Base-by-base conservation (phyloP, 2,113 vertebrate species). In the Geococcyx californianus region DNA sequence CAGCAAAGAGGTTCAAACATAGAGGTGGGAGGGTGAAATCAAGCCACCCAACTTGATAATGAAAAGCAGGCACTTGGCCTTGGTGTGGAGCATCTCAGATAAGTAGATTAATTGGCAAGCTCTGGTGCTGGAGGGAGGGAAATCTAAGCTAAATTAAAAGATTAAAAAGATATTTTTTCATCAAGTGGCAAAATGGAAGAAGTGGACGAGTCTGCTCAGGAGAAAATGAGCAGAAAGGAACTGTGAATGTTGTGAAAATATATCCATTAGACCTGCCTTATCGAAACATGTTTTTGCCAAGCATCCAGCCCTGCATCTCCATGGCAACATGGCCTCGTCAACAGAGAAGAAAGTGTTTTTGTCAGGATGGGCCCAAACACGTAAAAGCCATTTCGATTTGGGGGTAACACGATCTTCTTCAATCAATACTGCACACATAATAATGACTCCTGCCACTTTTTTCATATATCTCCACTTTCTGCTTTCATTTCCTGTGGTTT, bases 111-210 rank as follows among this genome's bases (percentile, higher is more conserved):
- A 97, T 97, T 97, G 95, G 93, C 93, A 96, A 82, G 59, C 36
- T 62, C 59, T 94, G 49, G 86, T 93, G 83, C 92, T 84, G 76
- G 83, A 96, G 80, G 91, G 89, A 95, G 89, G 95, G 89, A 94
- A 96, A 97, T 97, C 94, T 94, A 93, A 96, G 89, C 89, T 96
- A 97, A 97, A 97, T 97, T 96, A 97, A 97, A 97, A 97, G 95
- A 97, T 95, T 97, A 94, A 92, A 96, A 95, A 94, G 94, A 97
- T 95, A 96, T 95, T 96, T 96, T 96, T 95, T 94, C 94, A 96
- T 96, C 94, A 89, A 97, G 93, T 94, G 89, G 76, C 49, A 96
- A 97, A 97, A 97, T 97, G 93, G 95, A 97, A 97, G 95, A 81
- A 96, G 95, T 95, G 95, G 95, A 96, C 5, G 28, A 94, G 87